phyloP scores from a whole-genome alignment of 2,888 invertebrate genomes.

The Metacarcinus magister region DNA sequence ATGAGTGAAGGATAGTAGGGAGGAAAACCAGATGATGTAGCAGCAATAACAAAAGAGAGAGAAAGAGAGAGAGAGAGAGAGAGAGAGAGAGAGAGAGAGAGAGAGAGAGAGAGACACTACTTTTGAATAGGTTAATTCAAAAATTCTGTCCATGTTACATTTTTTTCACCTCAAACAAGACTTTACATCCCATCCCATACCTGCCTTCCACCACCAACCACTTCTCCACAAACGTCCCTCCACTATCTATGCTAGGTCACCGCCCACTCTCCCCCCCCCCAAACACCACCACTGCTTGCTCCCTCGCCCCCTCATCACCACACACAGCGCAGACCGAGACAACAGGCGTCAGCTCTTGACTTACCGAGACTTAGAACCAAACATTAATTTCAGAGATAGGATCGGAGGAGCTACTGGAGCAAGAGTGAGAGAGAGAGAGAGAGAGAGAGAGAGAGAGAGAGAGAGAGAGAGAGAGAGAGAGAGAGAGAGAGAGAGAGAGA shows the following conservation, averaged over 20 bases:
- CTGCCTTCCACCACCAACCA: not conserved
- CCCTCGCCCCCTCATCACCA: not conserved
- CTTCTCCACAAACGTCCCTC: not conserved
- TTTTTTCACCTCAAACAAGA: not conserved
- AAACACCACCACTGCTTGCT: not conserved
- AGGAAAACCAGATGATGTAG: too few relatives aligned
- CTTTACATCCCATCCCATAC: not conserved
- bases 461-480: not conserved
- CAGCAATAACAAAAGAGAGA: slow-evolving; percentile 7
- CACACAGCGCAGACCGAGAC: not conserved
- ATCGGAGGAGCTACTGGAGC: not conserved
- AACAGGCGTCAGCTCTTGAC: not conserved
- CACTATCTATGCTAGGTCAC: not conserved
- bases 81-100: not conserved
- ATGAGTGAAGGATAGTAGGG: too few relatives aligned
- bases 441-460: too few relatives aligned
- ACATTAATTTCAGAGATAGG: too few relatives aligned
- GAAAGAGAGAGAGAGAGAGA: slow-evolving; percentile 42
- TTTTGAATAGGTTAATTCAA: too few relatives aligned
- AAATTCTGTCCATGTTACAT: not conserved
- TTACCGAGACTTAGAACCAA: too few relatives aligned
- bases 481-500: not conserved
- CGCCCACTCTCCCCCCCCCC: not conserved
- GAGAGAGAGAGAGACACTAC: not conserved
- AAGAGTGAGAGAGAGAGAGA: too few relatives aligned